phyloP scores from a whole-genome alignment of 2,888 invertebrate genomes.

The Lacanobia wlatinum region DNA sequence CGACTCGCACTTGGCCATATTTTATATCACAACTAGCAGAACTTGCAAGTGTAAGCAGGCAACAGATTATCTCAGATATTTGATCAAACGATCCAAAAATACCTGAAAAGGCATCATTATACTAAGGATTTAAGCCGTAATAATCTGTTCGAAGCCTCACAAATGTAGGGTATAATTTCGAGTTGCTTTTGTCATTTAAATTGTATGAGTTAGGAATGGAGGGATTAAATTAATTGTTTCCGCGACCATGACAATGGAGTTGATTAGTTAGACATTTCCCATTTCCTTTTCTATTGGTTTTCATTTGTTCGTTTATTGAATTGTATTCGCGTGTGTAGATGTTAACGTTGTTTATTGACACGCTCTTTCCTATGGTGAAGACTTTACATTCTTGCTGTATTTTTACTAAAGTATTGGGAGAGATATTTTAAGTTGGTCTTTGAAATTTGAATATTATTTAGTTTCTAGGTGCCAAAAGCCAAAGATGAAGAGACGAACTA shows the following conservation, averaged over 20 bases:
- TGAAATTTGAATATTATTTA: too few species aligned
- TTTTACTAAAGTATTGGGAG: background rate
- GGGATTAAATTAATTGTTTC: conserved; percentile 53
- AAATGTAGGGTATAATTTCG: conserved; percentile 18
- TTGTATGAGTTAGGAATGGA: conserved; percentile 21
- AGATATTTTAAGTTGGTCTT: background rate
- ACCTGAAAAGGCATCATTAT: conserved; percentile 8
- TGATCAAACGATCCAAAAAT: conserved; percentile 10
- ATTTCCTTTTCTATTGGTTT: conserved; percentile 9
- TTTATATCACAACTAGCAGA: background rate
- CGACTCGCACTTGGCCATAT: background rate
- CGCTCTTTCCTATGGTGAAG: background rate
- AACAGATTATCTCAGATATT: background rate
- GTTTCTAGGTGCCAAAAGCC: background rate
- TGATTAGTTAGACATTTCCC: conserved; percentile 41
- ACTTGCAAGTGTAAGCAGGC: background rate
- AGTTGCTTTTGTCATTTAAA: conserved; percentile 40
- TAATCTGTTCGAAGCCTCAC: conserved; percentile 42
- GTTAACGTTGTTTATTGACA: background rate
- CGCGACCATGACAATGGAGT: conserved; percentile 33
- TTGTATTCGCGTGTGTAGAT: background rate
- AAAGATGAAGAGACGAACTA: background rate
- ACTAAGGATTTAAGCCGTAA: conserved; percentile 15
- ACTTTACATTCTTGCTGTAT: too few species aligned
- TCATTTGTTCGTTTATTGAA: conserved; percentile 32